These are phyloP conservation scores for Columba livia DNA, from an alignment of 2,113 vertebrate species.

Conservation along the genomic window DNA sequence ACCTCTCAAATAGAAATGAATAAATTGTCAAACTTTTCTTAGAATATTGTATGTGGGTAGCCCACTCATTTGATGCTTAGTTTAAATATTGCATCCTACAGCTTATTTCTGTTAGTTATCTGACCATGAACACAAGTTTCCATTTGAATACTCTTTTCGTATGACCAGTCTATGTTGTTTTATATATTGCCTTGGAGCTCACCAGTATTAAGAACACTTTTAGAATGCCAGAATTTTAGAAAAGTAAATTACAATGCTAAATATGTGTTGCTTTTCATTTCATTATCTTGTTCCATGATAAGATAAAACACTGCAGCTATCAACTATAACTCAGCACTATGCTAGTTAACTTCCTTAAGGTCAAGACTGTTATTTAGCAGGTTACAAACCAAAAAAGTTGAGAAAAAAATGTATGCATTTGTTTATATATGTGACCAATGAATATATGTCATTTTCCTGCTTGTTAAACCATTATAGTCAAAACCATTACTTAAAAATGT, in stretches of 20 bases:
- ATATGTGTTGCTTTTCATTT: constrained; percentile 68
- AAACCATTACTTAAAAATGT: constrained; percentile 19
- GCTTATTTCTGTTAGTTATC: constrained; percentile 22
- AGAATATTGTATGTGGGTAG: constrained; percentile 59
- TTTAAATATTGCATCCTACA: constrained; percentile 31
- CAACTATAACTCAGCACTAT: constrained; percentile 48
- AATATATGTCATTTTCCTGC: constrained; percentile 4
- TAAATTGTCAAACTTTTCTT: constrained; percentile 45
- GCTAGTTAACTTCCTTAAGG: neutral
- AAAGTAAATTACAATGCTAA: constrained; percentile 43
- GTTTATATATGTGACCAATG: neutral
- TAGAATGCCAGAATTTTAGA: constrained; percentile 33
- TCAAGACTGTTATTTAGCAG: constrained; percentile 19
- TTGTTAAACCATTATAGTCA: neutral
- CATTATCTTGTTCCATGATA: constrained; percentile 63
- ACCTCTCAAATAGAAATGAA: constrained; percentile 30
- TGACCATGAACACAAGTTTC: constrained; percentile 23
- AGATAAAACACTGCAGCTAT: constrained; percentile 52
- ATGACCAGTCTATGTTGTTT: constrained; percentile 70
- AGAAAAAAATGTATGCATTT: neutral
- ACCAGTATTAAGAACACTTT: constrained; percentile 58
- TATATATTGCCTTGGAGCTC: constrained; percentile 64
- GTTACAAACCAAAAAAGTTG: neutral
- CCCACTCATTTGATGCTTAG: constrained; percentile 40
- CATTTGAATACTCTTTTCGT: constrained; percentile 34